Evolutionary conservation across 2,113 vertebrate genomes (phyloP), one percentile per base, ranked within the genome.

Genomic region (Australoheros scitulus): DNA sequence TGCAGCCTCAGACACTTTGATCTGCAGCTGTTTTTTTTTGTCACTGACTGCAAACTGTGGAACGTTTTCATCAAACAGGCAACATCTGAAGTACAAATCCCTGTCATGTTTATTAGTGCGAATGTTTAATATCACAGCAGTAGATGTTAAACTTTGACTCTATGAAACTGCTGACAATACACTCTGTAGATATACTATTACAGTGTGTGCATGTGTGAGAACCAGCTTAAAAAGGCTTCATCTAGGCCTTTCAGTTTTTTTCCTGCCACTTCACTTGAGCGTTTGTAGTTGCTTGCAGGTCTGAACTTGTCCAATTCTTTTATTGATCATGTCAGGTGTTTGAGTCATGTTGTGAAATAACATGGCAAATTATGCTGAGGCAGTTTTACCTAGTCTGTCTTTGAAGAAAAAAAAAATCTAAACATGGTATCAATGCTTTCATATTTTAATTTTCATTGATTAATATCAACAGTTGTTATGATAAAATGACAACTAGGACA

Each of bases 1-100:
- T 18, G 43, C 59, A 26, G 3, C 15, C 61, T 41, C 24, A 61
- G 13, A 18, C 26, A 34, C 68, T 72, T 34, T n/a, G 47, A 20
- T 34, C 61, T 43, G 70, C 83, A 64, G 61, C n/a, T 47, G 24
- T 1, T 77, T 84, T 34, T 34, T 77, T 79, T 36, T 85, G 77
- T 13, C 81, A 70, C 0, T 13, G 61, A 82, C 24, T 3, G 65
- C 50, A 43, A 82, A 82, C 68, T 72, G 26, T 72, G 68, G 24
- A 76, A 79, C 15, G 57, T 47, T 74, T 64, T 65, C 38, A 82
- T 76, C 58, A 82, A 85, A 85, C 77, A 22, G 11, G 59, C 59
- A 65, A 74, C 50, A 63, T 6, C 32, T 61, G 11, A 3, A 58
- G 41, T 8, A 64, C 70, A 61, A 76, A 79, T 26, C 43, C 32